These are phyloP conservation scores for Gulo gulo DNA, from an alignment of 2,113 vertebrate genomes.

Conservation along the genomic window DNA sequence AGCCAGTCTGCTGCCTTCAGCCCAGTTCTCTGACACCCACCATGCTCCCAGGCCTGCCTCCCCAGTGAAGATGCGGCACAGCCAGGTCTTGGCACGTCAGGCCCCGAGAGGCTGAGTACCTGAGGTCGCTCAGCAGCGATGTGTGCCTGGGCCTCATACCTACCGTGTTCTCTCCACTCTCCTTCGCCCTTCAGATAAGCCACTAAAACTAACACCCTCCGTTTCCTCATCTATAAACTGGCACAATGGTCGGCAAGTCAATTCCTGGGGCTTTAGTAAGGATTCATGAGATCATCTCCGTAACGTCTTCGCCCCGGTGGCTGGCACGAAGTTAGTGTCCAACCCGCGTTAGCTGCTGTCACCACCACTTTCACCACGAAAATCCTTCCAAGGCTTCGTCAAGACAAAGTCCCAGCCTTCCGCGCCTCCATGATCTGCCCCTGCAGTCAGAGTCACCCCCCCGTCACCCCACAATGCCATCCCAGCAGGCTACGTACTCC, in stretches of 20 bases:
- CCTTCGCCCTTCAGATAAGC: background rate
- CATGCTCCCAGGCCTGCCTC: background rate
- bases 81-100: background rate
- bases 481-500: background rate
- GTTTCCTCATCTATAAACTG: background rate
- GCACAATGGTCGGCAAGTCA: background rate
- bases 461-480: background rate
- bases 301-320: accelerated
- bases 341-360: background rate
- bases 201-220: background rate
- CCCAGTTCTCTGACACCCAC: background rate
- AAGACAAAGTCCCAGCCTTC: background rate
- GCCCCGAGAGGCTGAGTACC: background rate
- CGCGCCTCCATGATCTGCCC: background rate
- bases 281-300: background rate
- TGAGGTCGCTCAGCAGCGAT: background rate
- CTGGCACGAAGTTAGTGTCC: background rate
- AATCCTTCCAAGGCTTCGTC: background rate
- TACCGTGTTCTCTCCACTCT: background rate
- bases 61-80: background rate
- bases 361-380: background rate
- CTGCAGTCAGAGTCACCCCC: background rate
- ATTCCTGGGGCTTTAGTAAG: background rate
- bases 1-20: background rate
- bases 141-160: background rate